A percentile compares a stretch with the other conserved stretches of the same genome.
Evolutionary conservation across 1,140 invertebrate genomes (phyloP).

Genomic region (Patella vulgata): DNA sequence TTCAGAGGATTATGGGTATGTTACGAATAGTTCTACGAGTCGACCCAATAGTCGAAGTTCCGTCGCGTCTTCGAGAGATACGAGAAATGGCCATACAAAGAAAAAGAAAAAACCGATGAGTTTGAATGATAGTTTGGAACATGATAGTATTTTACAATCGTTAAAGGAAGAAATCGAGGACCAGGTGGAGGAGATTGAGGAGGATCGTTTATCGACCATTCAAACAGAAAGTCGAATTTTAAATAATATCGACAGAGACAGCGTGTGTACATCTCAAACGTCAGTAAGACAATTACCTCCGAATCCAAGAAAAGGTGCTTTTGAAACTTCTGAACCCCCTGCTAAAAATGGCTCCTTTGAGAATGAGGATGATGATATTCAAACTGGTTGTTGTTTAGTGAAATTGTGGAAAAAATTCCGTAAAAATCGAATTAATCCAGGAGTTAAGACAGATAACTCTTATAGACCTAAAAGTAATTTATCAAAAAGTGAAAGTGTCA

Average conservation of each 20-base stretch:
- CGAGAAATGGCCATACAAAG: constrained; percentile 28
- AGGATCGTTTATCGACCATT: neutral
- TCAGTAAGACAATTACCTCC: constrained; percentile 22
- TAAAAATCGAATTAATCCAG: too few species aligned
- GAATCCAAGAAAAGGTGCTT: constrained; percentile 10
- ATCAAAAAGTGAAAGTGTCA: too few species aligned
- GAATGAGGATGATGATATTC: too few species aligned
- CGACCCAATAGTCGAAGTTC: constrained; percentile 49
- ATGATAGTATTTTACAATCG: constrained; percentile 48
- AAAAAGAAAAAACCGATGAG: constrained; percentile 50
- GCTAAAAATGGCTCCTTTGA: neutral
- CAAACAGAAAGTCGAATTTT: neutral
- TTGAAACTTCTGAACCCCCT: neutral
- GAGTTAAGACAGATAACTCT: too few species aligned
- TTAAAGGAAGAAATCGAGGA: constrained; percentile 50
- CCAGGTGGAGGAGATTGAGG: constrained; percentile 20
- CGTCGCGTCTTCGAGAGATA: constrained; percentile 17
- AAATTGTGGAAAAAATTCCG: too few species aligned
- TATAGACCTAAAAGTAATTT: too few species aligned
- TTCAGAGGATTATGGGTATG: constrained; percentile 44
- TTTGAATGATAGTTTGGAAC: constrained; percentile 41
- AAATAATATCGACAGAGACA: constrained; percentile 4
- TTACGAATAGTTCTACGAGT: constrained; percentile 47
- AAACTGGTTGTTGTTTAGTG: too few species aligned
- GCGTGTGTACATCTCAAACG: constrained; percentile 7